Evolutionary conservation across 2,888 invertebrate species (phyloP).

Genomic region (Perizoma flavofasciatum): DNA sequence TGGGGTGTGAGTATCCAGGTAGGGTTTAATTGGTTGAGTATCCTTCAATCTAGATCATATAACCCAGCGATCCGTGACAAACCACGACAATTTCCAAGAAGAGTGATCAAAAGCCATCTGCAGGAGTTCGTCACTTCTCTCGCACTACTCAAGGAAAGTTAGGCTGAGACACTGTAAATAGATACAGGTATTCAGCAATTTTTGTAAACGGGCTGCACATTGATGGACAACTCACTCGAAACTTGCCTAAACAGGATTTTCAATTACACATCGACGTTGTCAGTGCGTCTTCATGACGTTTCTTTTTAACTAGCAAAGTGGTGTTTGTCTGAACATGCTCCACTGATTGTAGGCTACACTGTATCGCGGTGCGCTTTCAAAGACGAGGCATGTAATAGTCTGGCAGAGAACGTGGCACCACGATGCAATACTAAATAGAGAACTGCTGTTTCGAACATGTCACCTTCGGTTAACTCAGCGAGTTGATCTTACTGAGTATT

Average conservation of each 20-base stretch:
- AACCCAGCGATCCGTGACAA: not conserved
- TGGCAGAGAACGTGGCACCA: slow-evolving; percentile 1
- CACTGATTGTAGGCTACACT: not conserved
- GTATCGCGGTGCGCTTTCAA: slow-evolving; percentile 3
- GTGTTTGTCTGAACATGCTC: not conserved
- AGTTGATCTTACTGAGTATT: too few relatives aligned
- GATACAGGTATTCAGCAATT: not conserved
- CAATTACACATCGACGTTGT: not conserved
- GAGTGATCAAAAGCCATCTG: slow-evolving; percentile 5
- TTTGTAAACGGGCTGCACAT: not conserved
- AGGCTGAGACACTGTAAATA: not conserved
- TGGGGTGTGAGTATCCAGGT: too few relatives aligned
- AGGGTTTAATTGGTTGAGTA: not conserved
- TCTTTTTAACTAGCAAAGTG: not conserved
- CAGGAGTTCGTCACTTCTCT: not conserved
- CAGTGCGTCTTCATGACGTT: not conserved
- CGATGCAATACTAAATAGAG: not conserved
- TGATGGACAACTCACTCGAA: not conserved
- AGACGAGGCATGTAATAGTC: slow-evolving; percentile 11
- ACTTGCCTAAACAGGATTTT: not conserved
- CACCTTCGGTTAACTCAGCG: too few relatives aligned
- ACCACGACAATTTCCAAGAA: slow-evolving; percentile 6
- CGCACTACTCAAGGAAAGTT: not conserved
- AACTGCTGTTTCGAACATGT: not conserved
- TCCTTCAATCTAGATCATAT: not conserved